Evolutionary conservation across 2,113 vertebrate species (phyloP).

Genomic region (Eonycteris spelaea): DNA sequence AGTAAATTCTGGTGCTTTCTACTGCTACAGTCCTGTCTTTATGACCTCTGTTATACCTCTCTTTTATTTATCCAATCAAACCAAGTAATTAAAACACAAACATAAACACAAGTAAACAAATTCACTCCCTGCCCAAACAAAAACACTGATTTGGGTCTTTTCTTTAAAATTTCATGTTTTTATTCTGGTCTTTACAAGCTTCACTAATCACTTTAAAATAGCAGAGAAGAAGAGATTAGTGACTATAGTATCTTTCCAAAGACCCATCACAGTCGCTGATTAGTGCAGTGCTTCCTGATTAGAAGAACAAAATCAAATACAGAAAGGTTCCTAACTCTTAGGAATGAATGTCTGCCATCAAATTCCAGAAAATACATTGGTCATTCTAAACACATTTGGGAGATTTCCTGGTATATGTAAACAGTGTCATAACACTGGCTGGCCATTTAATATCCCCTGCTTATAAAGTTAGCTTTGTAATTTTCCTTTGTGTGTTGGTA

Average conservation of each 20-base stretch:
- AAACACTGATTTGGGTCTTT: background rate
- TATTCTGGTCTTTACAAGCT: background rate
- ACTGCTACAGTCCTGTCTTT: background rate
- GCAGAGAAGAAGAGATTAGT: background rate
- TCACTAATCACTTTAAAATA: background rate
- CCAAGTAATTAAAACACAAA: background rate
- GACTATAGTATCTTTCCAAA: background rate
- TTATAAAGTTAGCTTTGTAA: background rate
- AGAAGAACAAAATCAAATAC: background rate
- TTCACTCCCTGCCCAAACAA: background rate
- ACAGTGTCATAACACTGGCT: background rate
- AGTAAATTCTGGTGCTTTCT: background rate
- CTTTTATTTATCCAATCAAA: background rate
- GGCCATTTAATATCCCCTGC: background rate
- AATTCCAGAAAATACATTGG: background rate
- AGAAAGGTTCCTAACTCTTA: background rate
- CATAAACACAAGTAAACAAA: background rate
- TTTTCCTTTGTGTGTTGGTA: background rate
- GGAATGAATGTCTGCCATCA: background rate
- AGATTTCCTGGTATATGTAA: background rate
- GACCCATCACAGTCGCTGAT: background rate
- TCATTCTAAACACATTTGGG: background rate
- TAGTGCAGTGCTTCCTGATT: background rate
- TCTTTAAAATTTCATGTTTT: background rate
- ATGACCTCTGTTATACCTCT: background rate